phyloP scores from a whole-genome alignment of 2,888 invertebrate species.

The Acleris emargana region DNA sequence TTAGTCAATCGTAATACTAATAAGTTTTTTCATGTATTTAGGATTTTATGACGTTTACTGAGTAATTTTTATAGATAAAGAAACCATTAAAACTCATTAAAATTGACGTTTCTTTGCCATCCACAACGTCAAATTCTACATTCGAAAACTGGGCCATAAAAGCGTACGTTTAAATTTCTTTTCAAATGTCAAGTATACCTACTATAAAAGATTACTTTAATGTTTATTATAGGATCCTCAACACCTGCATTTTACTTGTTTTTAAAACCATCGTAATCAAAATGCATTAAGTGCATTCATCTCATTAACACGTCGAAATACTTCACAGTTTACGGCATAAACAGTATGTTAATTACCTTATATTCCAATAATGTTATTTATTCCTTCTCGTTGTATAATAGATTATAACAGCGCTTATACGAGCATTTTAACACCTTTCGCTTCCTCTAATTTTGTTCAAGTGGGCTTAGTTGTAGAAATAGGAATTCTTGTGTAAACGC shows the following conservation, averaged over 20 bases:
- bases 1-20: too few relatives aligned
- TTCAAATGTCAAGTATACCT: too few relatives aligned
- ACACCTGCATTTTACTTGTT: background rate
- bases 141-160: too few relatives aligned
- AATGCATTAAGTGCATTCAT: conserved; percentile 3
- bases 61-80: background rate
- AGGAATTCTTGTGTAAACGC: background rate
- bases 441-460: conserved; percentile 11
- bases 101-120: background rate
- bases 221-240: background rate
- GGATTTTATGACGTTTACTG: background rate
- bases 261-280: background rate
- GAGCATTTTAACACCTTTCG: conserved; percentile 17
- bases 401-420: conserved; percentile 11
- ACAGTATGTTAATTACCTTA: conserved; percentile 22
- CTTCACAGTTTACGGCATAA: conserved; percentile 2
- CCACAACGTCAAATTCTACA: background rate
- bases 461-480: conserved; percentile 1
- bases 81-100: background rate
- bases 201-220: background rate
- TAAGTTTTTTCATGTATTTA: too few relatives aligned
- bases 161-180: too few relatives aligned
- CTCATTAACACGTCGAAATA: conserved; percentile 15
- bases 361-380: conserved; percentile 11
- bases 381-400: conserved; percentile 1